Conservation (phyloP, 2,797 vertebrate species). For the Phrynocephalus forsythii region DNA sequence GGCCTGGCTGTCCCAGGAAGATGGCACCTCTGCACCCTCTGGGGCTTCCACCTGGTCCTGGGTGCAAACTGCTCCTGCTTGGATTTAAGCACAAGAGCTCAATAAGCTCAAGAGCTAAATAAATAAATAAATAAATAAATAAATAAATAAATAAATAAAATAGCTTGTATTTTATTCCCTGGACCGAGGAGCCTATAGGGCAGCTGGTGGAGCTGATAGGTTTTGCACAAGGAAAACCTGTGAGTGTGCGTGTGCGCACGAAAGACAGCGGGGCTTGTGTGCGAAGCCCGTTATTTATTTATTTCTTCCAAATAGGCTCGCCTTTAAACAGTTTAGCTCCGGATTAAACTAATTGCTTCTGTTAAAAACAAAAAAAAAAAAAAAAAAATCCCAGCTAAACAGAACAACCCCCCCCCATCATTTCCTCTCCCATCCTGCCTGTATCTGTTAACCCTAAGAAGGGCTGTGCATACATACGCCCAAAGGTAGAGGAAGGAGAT, state of each 20-base stretch:
- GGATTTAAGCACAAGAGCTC: too few relatives aligned
- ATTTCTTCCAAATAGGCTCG: slow-evolving; percentile 53
- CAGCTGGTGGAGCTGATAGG: background rate
- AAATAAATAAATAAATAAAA: too few relatives aligned
- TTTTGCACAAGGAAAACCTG: background rate
- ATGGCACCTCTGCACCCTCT: too few relatives aligned
- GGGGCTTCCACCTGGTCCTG: too few relatives aligned
- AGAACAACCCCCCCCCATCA: slow-evolving; percentile 53
- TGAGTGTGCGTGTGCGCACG: background rate
- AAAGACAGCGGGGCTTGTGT: background rate
- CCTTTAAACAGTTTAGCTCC: slow-evolving; percentile 70
- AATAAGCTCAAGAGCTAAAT: too few relatives aligned
- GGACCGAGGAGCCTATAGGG: too few relatives aligned
- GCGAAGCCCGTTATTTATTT: background rate
- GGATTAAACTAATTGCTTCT: slow-evolving; percentile 74
- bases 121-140: too few relatives aligned
- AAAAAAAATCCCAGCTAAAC: background rate
- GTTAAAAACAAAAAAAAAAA: slow-evolving; percentile 25
- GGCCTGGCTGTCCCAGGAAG: too few relatives aligned
- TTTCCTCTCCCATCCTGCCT: slow-evolving; percentile 23
- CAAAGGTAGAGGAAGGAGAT: background rate
- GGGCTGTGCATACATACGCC: background rate
- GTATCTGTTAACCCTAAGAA: slow-evolving; percentile 66
- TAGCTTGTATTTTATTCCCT: too few relatives aligned
- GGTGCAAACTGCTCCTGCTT: too few relatives aligned